A percentile compares a stretch with the other conserved stretches of the same genome.
Conservation (phyloP, 2,888 invertebrate genomes). For the Steinernema hermaphroditum region DNA sequence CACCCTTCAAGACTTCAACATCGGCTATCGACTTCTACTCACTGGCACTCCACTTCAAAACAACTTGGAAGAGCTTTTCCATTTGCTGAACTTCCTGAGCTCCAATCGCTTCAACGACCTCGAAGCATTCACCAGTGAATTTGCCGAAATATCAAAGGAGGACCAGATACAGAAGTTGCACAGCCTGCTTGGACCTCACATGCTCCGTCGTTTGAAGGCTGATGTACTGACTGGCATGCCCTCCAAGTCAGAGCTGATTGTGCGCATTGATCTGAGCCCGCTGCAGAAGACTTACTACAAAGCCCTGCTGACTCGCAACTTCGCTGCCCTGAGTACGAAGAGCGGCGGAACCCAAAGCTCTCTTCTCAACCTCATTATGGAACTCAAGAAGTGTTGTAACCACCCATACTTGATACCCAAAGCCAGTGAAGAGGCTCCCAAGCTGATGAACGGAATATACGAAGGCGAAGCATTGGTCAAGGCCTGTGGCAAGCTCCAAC, state of each 20-base stretch:
- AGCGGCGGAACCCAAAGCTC: conserved; percentile 85
- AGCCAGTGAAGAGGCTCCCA: conserved; percentile 73
- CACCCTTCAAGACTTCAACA: conserved; percentile 85
- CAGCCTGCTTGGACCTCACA: conserved; percentile 95
- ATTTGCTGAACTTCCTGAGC: conserved; percentile 93
- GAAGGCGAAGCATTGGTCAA: conserved; percentile 86
- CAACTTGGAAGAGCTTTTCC: conserved; percentile 97
- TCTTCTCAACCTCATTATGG: conserved; percentile 98
- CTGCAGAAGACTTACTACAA: conserved; percentile 99
- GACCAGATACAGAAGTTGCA: conserved; percentile 98
- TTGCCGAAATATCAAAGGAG: conserved; percentile 97
- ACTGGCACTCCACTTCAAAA: conserved; percentile 99
- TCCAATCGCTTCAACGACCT: conserved; percentile 93
- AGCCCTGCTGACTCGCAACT: conserved; percentile 95
- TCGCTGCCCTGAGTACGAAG: conserved; percentile 92
- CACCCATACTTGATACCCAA: conserved; percentile 98
- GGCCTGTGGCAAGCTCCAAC: conserved; percentile 89
- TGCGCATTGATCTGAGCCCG: conserved; percentile 92
- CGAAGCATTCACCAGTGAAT: conserved; percentile 91
- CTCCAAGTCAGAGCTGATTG: conserved; percentile 97
- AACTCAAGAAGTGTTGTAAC: conserved; percentile 98
- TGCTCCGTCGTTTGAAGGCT: conserved; percentile 94
- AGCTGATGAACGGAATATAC: conserved; percentile 71
- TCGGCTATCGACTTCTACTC: conserved; percentile 88
- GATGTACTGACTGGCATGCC: conserved; percentile 97